Percentiles rank a stretch among this genome's conserved stretches.
These are phyloP conservation scores for zebrafish (Danio rerio) DNA, from an alignment of 2,113 vertebrate genomes.

Conservation along the genomic window GRCz12tu NC_133184.1:13002501-13003000, in stretches of 20 bases:
- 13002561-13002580: no score
- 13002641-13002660: no score
- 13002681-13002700: no score
- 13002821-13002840: conserved; percentile 87
- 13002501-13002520: no score
- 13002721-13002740: no score
- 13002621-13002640: no score
- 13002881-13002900: background rate
- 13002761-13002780: conserved; percentile 81
- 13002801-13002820: conserved; percentile 82
- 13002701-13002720: no score
- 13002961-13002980: conserved; percentile 72
- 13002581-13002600: no score
- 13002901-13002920: conserved; percentile 87
- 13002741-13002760: background rate
- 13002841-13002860: background rate
- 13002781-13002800: conserved; percentile 80
- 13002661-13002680: no score
- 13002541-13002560: no score
- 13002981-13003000: conserved; percentile 79
- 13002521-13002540: no score
- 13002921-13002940: conserved; percentile 98
- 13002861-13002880: background rate
- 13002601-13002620: no score
- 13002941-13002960: conserved; percentile 93